Percentiles rank a stretch among this genome's conserved stretches.
Evolutionary conservation across 2,888 invertebrate genomes (phyloP).

Genomic region (Thereva nobilitata): DNA sequence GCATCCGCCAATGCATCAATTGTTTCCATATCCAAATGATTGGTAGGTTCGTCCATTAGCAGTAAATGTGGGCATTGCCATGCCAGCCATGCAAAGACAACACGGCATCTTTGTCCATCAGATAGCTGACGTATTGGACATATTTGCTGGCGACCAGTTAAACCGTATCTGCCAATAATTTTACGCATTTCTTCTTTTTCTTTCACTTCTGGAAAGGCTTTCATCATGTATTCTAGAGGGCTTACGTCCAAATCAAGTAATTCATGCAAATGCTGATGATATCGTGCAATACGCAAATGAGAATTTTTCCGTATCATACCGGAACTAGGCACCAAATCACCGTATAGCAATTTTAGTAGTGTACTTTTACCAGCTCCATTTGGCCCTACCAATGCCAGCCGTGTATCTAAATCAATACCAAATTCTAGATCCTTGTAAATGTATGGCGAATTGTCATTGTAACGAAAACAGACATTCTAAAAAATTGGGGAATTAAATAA

Average conservation of each 20-base stretch:
- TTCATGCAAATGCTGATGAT: slow-evolving; percentile 98
- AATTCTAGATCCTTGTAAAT: slow-evolving; percentile 98
- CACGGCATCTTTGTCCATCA: slow-evolving; percentile 97
- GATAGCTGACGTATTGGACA: slow-evolving; percentile 67
- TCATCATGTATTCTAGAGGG: slow-evolving; percentile 98
- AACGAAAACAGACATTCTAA: slow-evolving; percentile 93
- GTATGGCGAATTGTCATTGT: slow-evolving; percentile 81
- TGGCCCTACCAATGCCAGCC: slow-evolving; percentile 93
- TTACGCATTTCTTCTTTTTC: slow-evolving; percentile 99
- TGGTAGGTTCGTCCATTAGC: slow-evolving; percentile 81
- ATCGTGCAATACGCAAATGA: slow-evolving; percentile 94
- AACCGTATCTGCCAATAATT: slow-evolving; percentile 96
- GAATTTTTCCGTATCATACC: slow-evolving; percentile 99
- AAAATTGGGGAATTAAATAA: slow-evolving; percentile 43
- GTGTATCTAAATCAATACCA: slow-evolving; percentile 96
- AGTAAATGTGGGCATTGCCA: slow-evolving; percentile 96
- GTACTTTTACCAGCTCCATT: slow-evolving; percentile 99
- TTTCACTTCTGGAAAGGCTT: slow-evolving; percentile 92
- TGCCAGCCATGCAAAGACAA: slow-evolving; percentile 98
- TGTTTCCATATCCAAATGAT: slow-evolving; percentile 97
- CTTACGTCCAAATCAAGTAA: slow-evolving; percentile 91
- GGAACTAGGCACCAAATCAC: slow-evolving; percentile 91
- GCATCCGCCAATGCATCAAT: slow-evolving; percentile 98
- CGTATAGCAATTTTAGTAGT: slow-evolving; percentile 90
- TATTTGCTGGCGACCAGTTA: slow-evolving; percentile 95